These are phyloP conservation scores for Noctua comes DNA, from an alignment of 2,888 invertebrate genomes.

Conservation along the genomic window DNA sequence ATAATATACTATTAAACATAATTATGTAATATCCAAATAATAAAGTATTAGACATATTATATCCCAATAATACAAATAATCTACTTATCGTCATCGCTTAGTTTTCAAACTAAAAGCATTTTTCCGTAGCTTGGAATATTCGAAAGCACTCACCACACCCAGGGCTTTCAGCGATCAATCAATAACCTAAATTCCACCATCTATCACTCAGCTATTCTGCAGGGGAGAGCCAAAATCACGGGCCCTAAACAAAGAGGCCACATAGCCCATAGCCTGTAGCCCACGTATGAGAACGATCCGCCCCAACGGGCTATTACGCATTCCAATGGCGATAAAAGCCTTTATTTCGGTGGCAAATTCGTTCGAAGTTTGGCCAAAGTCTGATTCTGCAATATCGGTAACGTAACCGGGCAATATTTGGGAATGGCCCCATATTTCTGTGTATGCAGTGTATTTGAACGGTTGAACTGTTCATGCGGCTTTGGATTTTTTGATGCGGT, in stretches of 20 bases:
- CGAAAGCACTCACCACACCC: slow-evolving; percentile 26
- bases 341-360: slow-evolving; percentile 61
- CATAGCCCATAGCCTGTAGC: slow-evolving; percentile 36
- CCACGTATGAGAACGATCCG: slow-evolving; percentile 51
- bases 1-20: too few species aligned
- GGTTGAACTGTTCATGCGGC: neutral
- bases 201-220: slow-evolving; percentile 55
- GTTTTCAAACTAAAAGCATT: neutral
- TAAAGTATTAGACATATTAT: neutral
- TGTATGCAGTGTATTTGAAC: slow-evolving; percentile 6
- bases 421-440: slow-evolving; percentile 24
- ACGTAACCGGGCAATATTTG: slow-evolving; percentile 31
- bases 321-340: slow-evolving; percentile 63
- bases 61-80: neutral
- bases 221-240: slow-evolving; percentile 50
- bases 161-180: slow-evolving; percentile 58
- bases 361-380: slow-evolving; percentile 48
- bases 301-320: slow-evolving; percentile 56
- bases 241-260: slow-evolving; percentile 55
- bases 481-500: neutral
- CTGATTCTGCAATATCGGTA: slow-evolving; percentile 59
- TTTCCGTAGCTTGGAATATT: slow-evolving; percentile 1
- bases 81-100: neutral
- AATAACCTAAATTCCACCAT: slow-evolving; percentile 57
- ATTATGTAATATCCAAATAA: too few species aligned